Base-by-base conservation (phyloP, 2,888 invertebrate genomes). In the Sinodicranocentrus sp. region DNA sequence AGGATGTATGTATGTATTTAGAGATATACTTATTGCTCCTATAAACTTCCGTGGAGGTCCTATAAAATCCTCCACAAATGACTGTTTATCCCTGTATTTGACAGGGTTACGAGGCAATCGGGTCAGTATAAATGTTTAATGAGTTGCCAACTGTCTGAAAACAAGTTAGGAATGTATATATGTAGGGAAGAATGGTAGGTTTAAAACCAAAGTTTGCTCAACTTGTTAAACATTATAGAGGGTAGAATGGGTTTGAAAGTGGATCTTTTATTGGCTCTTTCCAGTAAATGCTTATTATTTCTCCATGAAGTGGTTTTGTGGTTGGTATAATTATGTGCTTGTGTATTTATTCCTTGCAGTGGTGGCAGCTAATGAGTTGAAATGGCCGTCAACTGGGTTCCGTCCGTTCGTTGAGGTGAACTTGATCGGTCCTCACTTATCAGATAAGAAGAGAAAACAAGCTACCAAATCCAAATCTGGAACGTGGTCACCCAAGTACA, bases 401-500 rank as follows among this genome's bases (percentile, higher is more conserved):
- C 94, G 98, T 90, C 99, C 99, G 73, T 99, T 99, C 92, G 97
- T 99, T 73, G 99, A 99, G 91, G 97, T 99, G 68, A 97, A 98
- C 91, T 93, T 99, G 77, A 98, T 99, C 89, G 99, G 99, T 63
- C 99, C 99, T 1, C 97, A 98, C 90, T 92, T 99, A 80, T 96
- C 97, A 65, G 99, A 99, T 90, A 99, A 98, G 92, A 99, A 98
- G 91, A 93, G 99, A 88, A 98, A 98, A 91, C 96, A 97, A 90
- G 97, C 98, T 33, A 99, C 99, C 23, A 99, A 99, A 92, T 98
- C 98, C 8, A 99, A 99, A 91, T 96, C 96, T 89, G 98, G 98
- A 91, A 98, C 97, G 91, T 98, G 98, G 98, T 98, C 98, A 85
- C 99, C 99, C 0, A 99, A 98, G 91, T 99, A 96, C 92, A 99